phyloP scores from a whole-genome alignment of 2,797 vertebrate species.

The Peromyscus eremicus region DNA sequence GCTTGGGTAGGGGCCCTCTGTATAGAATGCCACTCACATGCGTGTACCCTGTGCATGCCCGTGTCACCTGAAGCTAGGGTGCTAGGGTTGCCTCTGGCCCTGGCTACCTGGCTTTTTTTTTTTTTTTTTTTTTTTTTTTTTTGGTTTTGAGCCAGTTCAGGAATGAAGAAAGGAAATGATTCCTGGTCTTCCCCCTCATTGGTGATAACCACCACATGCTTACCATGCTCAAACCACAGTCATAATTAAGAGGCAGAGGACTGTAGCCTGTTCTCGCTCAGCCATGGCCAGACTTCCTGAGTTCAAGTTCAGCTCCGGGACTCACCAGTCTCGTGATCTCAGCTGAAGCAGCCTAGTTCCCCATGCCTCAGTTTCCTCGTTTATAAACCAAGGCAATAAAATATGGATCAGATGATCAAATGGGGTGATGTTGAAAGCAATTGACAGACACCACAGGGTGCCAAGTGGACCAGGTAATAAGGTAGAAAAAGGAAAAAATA shows the following conservation, averaged over 20 bases:
- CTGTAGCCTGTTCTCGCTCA: neutral
- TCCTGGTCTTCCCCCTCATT: neutral
- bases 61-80: neutral
- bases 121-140: neutral
- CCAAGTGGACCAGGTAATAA: neutral
- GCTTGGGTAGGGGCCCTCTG: fast-evolving
- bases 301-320: neutral
- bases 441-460: neutral
- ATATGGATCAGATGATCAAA: neutral
- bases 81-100: neutral
- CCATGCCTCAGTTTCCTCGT: neutral
- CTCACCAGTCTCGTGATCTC: neutral
- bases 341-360: neutral
- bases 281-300: neutral
- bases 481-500: neutral
- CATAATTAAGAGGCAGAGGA: fast-evolving
- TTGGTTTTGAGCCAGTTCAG: neutral
- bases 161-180: too few species aligned
- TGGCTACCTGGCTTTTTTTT: neutral
- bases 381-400: neutral
- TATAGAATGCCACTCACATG: neutral
- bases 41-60: too few species aligned
- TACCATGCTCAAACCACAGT: fast-evolving
- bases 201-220: neutral
- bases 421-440: neutral